Base-by-base conservation (phyloP, 2,797 vertebrate genomes). In the Diplodus sargus region DNA sequence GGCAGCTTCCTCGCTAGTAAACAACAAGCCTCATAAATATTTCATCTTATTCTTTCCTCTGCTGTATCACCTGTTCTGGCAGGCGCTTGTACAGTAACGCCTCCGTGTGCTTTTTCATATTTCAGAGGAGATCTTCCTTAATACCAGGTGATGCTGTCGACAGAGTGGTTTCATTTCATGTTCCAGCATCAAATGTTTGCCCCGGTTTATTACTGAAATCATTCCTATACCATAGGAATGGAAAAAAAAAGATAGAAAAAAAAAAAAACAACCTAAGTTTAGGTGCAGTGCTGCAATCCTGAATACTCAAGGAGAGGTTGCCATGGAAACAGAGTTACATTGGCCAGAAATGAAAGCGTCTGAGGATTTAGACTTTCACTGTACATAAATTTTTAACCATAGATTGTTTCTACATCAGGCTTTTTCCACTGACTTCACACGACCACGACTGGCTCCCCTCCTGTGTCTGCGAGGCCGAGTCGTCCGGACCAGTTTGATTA, bases 311-410 rank as follows among this genome's bases (percentile, higher is more conserved):
- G 90, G 83, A 93, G 90, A 67, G 92, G 95, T 96, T 95, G 90
- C 93, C 92, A 93, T 95, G 94, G 95, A 95, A 95, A 96, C 95
- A 95, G 93, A 94, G 93, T 95, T 94, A 93, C 91, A 94, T 90
- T 93, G 94, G 93, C 93, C 92, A 94, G 92, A 93, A 95, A 93
- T 93, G 93, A 94, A 94, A 92, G 92, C 85, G 62, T 93, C 92
- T 91, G 90, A 94, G 92, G 93, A 93, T 93, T 92, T 91, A 89
- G 91, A 92, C 90, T 94, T 94, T 94, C 90, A 93, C 92, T 94
- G 92, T 95, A 95, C 92, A 94, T 94, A 86, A 86, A 91, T 93
- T 94, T 95, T 95, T 92, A 93, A 94, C 89, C 90, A 87, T 85
- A 85, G 87, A 93, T 94, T 94, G 90, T 94, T 93, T 93, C 86